phyloP scores from a whole-genome alignment of 1,140 invertebrate species.

The Neodiprion virginianus region DNA sequence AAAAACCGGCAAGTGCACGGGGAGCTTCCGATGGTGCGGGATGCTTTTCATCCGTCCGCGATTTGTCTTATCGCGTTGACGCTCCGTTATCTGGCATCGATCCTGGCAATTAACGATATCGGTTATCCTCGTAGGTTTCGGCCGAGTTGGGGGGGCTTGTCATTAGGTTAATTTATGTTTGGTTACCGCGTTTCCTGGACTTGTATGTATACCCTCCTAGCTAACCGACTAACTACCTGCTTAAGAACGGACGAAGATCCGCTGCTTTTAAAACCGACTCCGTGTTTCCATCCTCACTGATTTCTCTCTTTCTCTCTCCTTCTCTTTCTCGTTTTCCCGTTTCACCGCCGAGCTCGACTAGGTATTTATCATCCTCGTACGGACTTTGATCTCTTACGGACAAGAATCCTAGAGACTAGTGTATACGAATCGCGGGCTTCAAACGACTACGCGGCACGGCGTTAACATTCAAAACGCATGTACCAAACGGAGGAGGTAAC shows the following conservation, averaged over 20 bases:
- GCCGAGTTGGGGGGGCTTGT: neutral
- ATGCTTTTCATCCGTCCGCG: neutral
- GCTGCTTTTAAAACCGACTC: neutral
- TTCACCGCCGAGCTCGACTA: neutral
- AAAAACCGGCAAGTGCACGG: neutral
- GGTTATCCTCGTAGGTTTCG: neutral
- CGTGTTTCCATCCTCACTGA: too few relatives aligned
- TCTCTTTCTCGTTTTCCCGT: too few relatives aligned
- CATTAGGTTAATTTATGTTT: neutral
- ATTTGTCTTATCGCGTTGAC: slow-evolving; percentile 1
- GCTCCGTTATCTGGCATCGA: neutral
- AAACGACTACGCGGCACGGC: neutral
- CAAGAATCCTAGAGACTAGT: neutral
- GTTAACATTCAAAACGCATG: neutral
- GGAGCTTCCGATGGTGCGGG: neutral
- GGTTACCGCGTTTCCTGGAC: neutral
- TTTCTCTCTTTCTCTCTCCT: too few relatives aligned
- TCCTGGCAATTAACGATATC: neutral
- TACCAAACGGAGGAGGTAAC: too few relatives aligned
- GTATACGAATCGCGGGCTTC: neutral
- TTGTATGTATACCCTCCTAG: neutral
- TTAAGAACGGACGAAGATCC: neutral
- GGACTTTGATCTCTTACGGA: neutral
- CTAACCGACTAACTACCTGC: neutral
- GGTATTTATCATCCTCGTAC: neutral